phyloP scores from a whole-genome alignment of 2,888 invertebrate genomes.

The Hylaea fasciaria region DNA sequence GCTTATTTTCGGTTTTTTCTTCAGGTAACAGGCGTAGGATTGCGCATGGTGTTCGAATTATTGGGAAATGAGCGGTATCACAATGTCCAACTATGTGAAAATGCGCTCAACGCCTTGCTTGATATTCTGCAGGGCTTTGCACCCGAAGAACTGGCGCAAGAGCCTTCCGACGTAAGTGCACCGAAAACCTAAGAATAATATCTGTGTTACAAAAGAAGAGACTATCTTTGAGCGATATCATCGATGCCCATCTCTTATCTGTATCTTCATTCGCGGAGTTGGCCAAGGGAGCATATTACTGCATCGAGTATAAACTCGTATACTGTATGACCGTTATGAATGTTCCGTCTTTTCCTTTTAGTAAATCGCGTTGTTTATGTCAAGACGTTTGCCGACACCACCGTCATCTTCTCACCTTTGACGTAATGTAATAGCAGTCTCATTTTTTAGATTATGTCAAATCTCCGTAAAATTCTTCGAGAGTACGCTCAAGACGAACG shows the following conservation, averaged over 20 bases:
- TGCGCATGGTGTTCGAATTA: conserved; percentile 93
- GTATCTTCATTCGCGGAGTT: too few species aligned
- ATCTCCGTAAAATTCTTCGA: conserved; percentile 71
- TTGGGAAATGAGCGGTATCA: conserved; percentile 73
- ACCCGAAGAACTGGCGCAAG: conserved; percentile 93
- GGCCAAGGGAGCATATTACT: too few species aligned
- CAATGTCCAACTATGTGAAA: conserved; percentile 89
- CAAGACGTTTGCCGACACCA: too few species aligned
- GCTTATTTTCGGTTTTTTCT: conserved; percentile 31
- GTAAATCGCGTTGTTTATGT: too few species aligned
- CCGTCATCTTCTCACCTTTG: too few species aligned
- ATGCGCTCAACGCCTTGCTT: conserved; percentile 93
- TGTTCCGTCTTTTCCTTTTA: too few species aligned
- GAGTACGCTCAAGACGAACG: conserved; percentile 27
- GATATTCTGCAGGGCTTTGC: conserved; percentile 96
- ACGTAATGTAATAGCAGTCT: too few species aligned
- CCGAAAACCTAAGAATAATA: background rate
- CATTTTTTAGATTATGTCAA: conserved; percentile 86
- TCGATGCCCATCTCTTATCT: too few species aligned
- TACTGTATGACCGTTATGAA: too few species aligned
- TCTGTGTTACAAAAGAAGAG: too few species aligned
- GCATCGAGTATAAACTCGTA: too few species aligned
- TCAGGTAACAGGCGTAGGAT: conserved; percentile 92
- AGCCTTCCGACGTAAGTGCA: conserved; percentile 88
- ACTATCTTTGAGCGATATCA: background rate